These are phyloP conservation scores for Momotus momota DNA, from an alignment of 2,797 vertebrate species.

Conservation along the genomic window DNA sequence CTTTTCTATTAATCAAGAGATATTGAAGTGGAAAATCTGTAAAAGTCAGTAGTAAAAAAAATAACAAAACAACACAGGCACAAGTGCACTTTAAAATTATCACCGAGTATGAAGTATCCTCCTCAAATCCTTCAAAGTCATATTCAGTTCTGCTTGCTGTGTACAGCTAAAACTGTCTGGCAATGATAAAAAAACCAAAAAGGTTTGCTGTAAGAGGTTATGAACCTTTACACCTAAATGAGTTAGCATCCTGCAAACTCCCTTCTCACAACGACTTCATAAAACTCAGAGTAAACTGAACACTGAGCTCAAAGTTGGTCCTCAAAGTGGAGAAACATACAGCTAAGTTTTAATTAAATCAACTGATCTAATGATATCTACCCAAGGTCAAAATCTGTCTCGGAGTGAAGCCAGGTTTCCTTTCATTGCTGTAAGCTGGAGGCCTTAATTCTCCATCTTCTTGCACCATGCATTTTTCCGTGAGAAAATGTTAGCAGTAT, in stretches of 20 bases:
- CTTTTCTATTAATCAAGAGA: neutral
- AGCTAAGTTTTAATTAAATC: slow-evolving; percentile 30
- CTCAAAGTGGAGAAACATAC: neutral
- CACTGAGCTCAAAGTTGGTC: neutral
- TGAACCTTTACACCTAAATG: neutral
- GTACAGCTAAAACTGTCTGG: neutral
- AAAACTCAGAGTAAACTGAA: neutral
- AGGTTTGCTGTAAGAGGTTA: neutral
- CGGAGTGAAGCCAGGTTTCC: neutral
- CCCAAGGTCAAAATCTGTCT: neutral
- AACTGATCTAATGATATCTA: neutral
- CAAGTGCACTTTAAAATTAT: neutral
- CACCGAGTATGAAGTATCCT: neutral
- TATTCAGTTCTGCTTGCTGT: neutral
- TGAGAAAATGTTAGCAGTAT: neutral
- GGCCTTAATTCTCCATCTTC: neutral
- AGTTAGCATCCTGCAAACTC: neutral
- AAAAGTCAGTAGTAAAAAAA: neutral
- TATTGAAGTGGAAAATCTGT: neutral
- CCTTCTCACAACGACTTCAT: neutral
- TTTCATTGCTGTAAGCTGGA: neutral
- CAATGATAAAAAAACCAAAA: neutral
- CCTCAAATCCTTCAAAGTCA: neutral
- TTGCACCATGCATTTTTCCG: neutral
- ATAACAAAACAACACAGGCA: neutral